phyloP scores from a whole-genome alignment of 1,140 invertebrate genomes.

The Megalonaias nervosa region DNA sequence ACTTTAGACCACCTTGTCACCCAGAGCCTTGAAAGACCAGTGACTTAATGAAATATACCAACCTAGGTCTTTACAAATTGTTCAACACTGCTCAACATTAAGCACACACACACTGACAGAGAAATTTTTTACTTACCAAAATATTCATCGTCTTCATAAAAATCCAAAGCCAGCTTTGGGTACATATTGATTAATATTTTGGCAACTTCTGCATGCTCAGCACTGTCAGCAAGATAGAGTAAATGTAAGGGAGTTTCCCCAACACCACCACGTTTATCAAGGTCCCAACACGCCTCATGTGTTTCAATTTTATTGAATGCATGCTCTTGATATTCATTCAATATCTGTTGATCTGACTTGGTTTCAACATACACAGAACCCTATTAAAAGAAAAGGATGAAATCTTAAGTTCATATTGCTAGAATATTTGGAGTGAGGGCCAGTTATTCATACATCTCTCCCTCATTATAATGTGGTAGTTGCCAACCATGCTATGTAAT shows the following conservation, averaged over 20 bases:
- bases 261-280: constrained; percentile 94
- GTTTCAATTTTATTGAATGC: constrained; percentile 57
- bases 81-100: no score
- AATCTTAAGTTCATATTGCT: no score
- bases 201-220: constrained; percentile 86
- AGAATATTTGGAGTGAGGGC: no score
- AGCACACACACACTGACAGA: no score
- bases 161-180: constrained; percentile 91
- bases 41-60: no score
- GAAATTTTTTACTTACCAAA: constrained; percentile 77
- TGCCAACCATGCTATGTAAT: no score
- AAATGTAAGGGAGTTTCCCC: constrained; percentile 96
- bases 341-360: constrained; percentile 52
- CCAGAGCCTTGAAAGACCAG: no score
- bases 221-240: constrained; percentile 94
- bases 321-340: constrained; percentile 48
- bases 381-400: no score
- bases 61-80: no score
- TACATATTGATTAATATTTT: constrained; percentile 92
- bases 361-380: constrained; percentile 38
- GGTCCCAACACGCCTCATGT: constrained; percentile 87
- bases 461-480: no score
- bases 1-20: no score
- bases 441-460: no score
- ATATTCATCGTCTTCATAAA: constrained; percentile 98